Evolutionary conservation across 1,140 invertebrate genomes (phyloP).

Genomic region (Adelges cooleyi): DNA sequence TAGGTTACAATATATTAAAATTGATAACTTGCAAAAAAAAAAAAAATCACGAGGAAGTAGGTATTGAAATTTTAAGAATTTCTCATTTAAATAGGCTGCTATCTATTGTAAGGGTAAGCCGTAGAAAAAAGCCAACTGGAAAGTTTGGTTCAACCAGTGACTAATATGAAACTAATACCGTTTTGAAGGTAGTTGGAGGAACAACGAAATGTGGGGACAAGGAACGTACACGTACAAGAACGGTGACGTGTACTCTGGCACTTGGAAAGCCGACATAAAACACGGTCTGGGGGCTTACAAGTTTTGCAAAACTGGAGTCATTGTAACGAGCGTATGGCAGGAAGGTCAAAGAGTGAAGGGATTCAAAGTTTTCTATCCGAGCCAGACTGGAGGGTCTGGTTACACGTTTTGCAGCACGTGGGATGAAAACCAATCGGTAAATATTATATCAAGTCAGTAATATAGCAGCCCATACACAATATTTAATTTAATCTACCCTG

Average conservation of each 20-base stretch:
- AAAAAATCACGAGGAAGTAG: too few relatives aligned
- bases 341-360: not conserved
- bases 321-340: slow-evolving; percentile 52
- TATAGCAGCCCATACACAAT: too few relatives aligned
- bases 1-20: too few relatives aligned
- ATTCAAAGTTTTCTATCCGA: not conserved
- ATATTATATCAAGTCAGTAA: too few relatives aligned
- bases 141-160: too few relatives aligned
- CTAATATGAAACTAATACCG: too few relatives aligned
- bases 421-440: not conserved
- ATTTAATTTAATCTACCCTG: too few relatives aligned
- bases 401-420: not conserved
- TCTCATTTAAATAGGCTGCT: too few relatives aligned
- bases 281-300: slow-evolving; percentile 65
- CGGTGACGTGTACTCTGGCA: not conserved
- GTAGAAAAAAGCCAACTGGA: too few relatives aligned
- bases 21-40: too few relatives aligned
- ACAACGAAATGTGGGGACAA: not conserved
- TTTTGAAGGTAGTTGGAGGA: not conserved
- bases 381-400: not conserved
- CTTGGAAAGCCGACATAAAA: not conserved
- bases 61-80: too few relatives aligned
- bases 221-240: not conserved
- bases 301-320: slow-evolving; percentile 59
- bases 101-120: too few relatives aligned